Base-by-base conservation (phyloP, 35 echinoderm and acorn worm species). In the Heliocidaris tuberculata region DNA sequence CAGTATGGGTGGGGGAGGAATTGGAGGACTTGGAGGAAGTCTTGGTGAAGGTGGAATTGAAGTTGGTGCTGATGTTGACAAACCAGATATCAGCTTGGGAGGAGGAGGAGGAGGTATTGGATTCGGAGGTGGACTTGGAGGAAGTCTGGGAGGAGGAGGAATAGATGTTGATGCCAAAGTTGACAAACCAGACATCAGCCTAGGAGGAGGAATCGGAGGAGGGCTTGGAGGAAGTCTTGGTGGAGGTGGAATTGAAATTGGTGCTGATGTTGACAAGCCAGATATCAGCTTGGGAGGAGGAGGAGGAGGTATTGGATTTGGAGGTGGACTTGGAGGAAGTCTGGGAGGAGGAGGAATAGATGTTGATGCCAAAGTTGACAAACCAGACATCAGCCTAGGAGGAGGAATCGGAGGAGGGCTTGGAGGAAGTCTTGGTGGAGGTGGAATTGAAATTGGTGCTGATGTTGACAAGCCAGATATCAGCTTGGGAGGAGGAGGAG, bases 381-480 rank as follows among this genome's bases (percentile, higher is more conserved):
- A 93, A 59, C 91, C 91, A 52, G 91, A 95, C 78, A 4, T 95
- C 42, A 95, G 47, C 78, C 29, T 92, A 85, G 24, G 30, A 13
- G 60, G 85, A 92, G 86, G 86, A 92, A 86, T 94, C 50, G 86
- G 90, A 32, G 94, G 93, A 86, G n/a, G n/a, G n/a, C 0, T 94
- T 31, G 95, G 91, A 24, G 90, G 90, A 11, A 78, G 95, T 50
- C 90, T 92, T n/a, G 70, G 94, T 48, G 94, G 86, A 47, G 94
- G 35, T 32, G 91, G 60, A 85, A 78, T 85, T 35, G 95, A 21
- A 31, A 30, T 59, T 35, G 93, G 71, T 9, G 59, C 47, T 49
- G 24, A 88, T 88, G 60, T 90, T 50, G 48, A 47, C 13, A 86
- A 52, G 9, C 86, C 94, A 71, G 88, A 95, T 31, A 60, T 94